Conservation (phyloP, 2,113 vertebrate species). For the Platycercus adscitus region DNA sequence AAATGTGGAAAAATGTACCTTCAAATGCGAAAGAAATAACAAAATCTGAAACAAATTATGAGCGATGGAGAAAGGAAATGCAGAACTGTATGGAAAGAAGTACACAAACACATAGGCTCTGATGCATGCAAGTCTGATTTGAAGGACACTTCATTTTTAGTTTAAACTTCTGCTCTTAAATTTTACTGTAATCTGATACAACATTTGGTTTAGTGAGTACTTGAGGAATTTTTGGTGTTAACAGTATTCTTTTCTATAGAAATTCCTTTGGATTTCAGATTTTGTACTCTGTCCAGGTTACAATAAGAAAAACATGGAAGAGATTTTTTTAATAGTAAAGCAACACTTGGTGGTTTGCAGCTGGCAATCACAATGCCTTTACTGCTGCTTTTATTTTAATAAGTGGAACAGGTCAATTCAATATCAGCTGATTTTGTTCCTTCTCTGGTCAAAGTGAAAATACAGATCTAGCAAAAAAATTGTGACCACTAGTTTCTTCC, state of each 20-base stretch:
- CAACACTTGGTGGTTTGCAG: slow-evolving; percentile 53
- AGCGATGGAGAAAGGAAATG: slow-evolving; percentile 50
- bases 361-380: slow-evolving; percentile 36
- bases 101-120: slow-evolving; percentile 38
- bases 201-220: slow-evolving; percentile 36
- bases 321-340: slow-evolving; percentile 62
- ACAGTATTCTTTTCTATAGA: slow-evolving; percentile 57
- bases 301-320: slow-evolving; percentile 67
- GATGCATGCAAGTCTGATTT: slow-evolving; percentile 31
- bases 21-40: slow-evolving; percentile 55
- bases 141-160: slow-evolving; percentile 60
- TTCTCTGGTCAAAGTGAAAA: not conserved
- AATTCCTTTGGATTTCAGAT: slow-evolving; percentile 62
- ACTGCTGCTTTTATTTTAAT: slow-evolving; percentile 29
- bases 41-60: slow-evolving; percentile 75
- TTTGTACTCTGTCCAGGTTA: slow-evolving; percentile 69
- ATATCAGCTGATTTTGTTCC: not conserved
- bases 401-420: slow-evolving; percentile 3
- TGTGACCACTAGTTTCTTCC: not conserved
- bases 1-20: slow-evolving; percentile 34
- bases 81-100: slow-evolving; percentile 57
- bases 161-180: slow-evolving; percentile 63
- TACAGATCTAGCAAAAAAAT: not conserved
- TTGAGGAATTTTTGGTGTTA: slow-evolving; percentile 60
- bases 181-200: slow-evolving; percentile 56